phyloP scores from a whole-genome alignment of 2,888 invertebrate genomes.

The Drosophila mayaguana region DNA sequence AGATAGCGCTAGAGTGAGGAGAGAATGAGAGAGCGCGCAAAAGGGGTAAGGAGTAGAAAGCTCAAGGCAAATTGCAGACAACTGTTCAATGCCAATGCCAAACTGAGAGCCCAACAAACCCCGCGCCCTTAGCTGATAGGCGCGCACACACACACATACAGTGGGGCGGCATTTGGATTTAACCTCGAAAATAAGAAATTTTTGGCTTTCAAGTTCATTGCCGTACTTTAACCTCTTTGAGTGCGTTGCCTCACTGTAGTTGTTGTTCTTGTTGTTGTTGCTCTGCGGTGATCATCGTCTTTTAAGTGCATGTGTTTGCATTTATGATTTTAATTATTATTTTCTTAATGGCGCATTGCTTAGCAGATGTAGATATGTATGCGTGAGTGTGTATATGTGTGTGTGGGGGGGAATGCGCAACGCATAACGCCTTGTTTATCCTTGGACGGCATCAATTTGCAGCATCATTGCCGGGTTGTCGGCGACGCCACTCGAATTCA shows the following conservation, averaged over 20 bases:
- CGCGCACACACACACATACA: constrained; percentile 7
- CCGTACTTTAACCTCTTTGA: constrained; percentile 66
- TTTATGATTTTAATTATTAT: constrained; percentile 38
- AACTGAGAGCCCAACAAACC: constrained; percentile 15
- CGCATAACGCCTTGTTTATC: constrained; percentile 11
- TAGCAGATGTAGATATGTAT: background rate
- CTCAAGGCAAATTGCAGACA: constrained; percentile 13
- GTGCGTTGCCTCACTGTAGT: constrained; percentile 60
- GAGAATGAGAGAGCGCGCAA: background rate
- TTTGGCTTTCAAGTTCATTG: constrained; percentile 72
- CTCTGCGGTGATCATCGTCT: constrained; percentile 11
- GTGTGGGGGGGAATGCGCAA: background rate
- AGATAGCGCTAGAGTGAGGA: background rate
- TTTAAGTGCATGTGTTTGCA: constrained; percentile 53
- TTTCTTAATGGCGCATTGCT: constrained; percentile 29
- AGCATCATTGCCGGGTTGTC: constrained; percentile 10
- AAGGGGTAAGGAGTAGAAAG: background rate
- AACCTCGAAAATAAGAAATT: constrained; percentile 67
- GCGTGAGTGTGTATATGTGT: background rate
- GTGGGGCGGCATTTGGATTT: constrained; percentile 36
- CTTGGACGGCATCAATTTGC: constrained; percentile 16
- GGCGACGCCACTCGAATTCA: background rate
- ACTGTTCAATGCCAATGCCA: constrained; percentile 47
- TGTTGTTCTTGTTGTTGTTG: constrained; percentile 12
- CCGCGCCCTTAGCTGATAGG: background rate